Evolutionary conservation across 2,888 invertebrate species (phyloP).

Genomic region (Shargacucullia verbasci): DNA sequence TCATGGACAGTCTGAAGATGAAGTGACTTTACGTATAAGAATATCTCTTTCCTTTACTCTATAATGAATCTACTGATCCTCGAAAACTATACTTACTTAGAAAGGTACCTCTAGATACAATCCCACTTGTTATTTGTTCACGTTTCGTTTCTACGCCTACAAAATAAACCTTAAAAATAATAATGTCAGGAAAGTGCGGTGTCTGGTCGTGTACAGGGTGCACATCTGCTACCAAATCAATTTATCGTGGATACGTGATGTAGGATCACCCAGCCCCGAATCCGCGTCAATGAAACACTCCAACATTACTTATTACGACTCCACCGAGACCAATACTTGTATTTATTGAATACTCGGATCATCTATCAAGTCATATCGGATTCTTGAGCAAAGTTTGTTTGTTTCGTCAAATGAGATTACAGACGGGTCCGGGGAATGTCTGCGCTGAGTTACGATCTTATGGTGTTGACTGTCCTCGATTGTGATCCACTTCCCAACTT

Average conservation of each 20-base stretch:
- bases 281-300: constrained; percentile 62
- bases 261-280: constrained; percentile 56
- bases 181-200: constrained; percentile 68
- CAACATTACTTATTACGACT: constrained; percentile 52
- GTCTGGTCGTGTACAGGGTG: constrained; percentile 66
- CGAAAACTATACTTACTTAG: neutral
- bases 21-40: too few relatives aligned
- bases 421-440: constrained; percentile 26
- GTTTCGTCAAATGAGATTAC: constrained; percentile 47
- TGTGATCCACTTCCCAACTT: constrained; percentile 48
- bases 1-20: too few relatives aligned
- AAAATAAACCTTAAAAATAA: constrained; percentile 65
- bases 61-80: too few relatives aligned
- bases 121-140: constrained; percentile 11
- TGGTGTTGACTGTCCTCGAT: constrained; percentile 39
- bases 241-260: constrained; percentile 76
- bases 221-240: constrained; percentile 78
- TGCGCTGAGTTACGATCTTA: constrained; percentile 45
- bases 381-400: constrained; percentile 48
- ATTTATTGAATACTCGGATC: constrained; percentile 49
- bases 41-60: too few relatives aligned
- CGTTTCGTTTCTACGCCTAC: constrained; percentile 49
- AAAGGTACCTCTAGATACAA: neutral
- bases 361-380: constrained; percentile 51
- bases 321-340: constrained; percentile 35